Conservation (phyloP, 37 sponge, comb jelly and placozoan species). For the Beroe ovata region DNA sequence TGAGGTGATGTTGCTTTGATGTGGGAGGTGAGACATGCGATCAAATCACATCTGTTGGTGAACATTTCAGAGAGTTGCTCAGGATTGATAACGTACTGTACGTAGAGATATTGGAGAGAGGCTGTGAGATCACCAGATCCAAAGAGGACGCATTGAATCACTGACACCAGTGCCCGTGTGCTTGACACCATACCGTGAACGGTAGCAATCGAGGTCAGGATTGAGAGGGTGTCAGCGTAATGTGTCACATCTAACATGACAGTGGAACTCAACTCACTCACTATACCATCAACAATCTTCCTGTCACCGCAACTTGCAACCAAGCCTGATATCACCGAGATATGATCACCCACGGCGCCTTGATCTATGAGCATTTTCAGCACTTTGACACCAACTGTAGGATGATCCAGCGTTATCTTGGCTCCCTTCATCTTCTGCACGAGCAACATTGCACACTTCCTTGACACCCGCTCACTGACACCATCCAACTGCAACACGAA, state of each 20-base stretch:
- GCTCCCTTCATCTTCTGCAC: background rate
- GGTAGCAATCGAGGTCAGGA: constrained; percentile 28
- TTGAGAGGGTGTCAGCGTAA: background rate
- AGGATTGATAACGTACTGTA: background rate
- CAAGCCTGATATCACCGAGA: background rate
- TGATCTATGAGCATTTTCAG: constrained; percentile 15
- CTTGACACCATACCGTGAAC: background rate
- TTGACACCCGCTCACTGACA: background rate
- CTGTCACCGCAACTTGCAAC: constrained; percentile 3
- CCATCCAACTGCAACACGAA: constrained; percentile 1
- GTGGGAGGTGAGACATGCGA: constrained; percentile 20
- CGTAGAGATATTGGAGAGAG: constrained; percentile 48
- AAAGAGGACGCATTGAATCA: constrained; percentile 41
- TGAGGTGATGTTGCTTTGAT: background rate
- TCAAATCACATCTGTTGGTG: constrained; percentile 6
- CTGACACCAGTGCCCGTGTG: constrained; percentile 4
- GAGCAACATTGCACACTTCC: constrained; percentile 2
- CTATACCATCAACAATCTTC: background rate
- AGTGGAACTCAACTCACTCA: constrained; percentile 7
- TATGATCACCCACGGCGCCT: background rate
- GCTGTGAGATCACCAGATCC: background rate
- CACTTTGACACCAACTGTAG: background rate
- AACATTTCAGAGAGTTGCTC: constrained; percentile 5
- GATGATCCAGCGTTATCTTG: background rate
- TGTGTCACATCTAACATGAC: background rate